These are phyloP conservation scores for Latrodectus hesperus DNA, from an alignment of 2,888 invertebrate species.

Conservation along the genomic window DNA sequence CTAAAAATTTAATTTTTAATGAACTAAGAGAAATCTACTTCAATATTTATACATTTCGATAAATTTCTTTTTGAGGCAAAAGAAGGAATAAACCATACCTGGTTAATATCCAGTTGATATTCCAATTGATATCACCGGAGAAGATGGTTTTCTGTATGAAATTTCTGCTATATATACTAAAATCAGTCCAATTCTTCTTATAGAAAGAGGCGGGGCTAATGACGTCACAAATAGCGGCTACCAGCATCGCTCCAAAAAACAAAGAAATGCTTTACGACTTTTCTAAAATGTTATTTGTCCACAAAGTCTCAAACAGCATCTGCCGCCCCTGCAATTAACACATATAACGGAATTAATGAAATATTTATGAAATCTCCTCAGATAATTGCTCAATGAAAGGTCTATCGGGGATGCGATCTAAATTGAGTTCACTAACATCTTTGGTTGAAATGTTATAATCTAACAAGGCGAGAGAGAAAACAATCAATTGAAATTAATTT, in stretches of 20 bases:
- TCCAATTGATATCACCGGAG: conserved; percentile 7
- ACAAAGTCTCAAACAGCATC: conserved; percentile 16
- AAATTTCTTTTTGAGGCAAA: no score
- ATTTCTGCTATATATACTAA: conserved; percentile 20
- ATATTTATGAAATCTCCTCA: conserved; percentile 50
- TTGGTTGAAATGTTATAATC: no score
- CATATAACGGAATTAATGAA: conserved; percentile 9
- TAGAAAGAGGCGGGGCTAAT: neutral
- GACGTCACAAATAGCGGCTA: conserved; percentile 25
- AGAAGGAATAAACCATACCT: neutral
- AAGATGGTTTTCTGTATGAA: conserved; percentile 6
- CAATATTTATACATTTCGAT: no score
- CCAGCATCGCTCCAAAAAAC: conserved; percentile 29
- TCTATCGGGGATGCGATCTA: conserved; percentile 32
- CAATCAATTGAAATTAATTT: no score
- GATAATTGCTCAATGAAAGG: conserved; percentile 13
- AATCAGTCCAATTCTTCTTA: conserved; percentile 7
- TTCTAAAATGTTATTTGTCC: neutral
- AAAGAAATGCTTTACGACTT: neutral
- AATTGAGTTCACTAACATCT: conserved; percentile 18
- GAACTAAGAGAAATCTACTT: no score
- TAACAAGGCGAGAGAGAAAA: no score
- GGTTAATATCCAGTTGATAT: conserved; percentile 17
- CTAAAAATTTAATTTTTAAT: no score
- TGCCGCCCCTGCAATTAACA: neutral